Evolutionary conservation across 2,888 invertebrate genomes (phyloP), one percentile per base, ranked within the genome.

Genomic region (Spisula solida): DNA sequence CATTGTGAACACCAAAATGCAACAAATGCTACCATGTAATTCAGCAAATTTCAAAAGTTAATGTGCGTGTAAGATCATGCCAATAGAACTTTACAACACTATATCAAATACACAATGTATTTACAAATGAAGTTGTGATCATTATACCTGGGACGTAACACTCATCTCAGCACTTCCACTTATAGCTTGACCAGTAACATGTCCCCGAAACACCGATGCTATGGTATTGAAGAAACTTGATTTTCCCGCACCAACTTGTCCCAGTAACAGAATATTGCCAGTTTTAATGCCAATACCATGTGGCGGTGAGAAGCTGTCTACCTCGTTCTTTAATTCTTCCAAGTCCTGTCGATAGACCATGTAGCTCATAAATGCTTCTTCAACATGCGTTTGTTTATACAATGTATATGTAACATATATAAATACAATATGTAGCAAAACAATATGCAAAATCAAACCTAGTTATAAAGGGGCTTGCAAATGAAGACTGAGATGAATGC

Each of bases 151-250:
- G 41, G 85, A 79, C 6, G 85, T 80, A 47, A 79, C n/a, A 20
- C 94, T 93, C 81, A 93, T 93, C 31, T 94, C 93, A 0, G 93
- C 92, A 84, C 91, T 93, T 51, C 94, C 94, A 79, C 90, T 90
- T 47, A 90, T 83, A 41, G 94, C 94, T 82, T 93, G 94, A 80
- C 79, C 48, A 2, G 89, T 86, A 5, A 88, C 81, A 56, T 86
- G 86, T 34, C 91, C 91, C 41, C 89, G 51, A 41, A 91, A 89
- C 8, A 83, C 86, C 1, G 89, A 85, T 0, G 88, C n/a, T 20
- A 89, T 81, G 10, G 87, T 87, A 81, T 91, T 91, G 81, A 89
- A 89, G 85, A 91, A 91, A 55, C 87, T 87, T 16, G 91, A 91
- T 47, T 91, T 91, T 18, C 91, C 91, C 0, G 91, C 91, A 14